Percentiles rank a stretch among this genome's conserved stretches.
Conservation (phyloP, 1,140 invertebrate genomes). For the Eulimnadia texana region DNA sequence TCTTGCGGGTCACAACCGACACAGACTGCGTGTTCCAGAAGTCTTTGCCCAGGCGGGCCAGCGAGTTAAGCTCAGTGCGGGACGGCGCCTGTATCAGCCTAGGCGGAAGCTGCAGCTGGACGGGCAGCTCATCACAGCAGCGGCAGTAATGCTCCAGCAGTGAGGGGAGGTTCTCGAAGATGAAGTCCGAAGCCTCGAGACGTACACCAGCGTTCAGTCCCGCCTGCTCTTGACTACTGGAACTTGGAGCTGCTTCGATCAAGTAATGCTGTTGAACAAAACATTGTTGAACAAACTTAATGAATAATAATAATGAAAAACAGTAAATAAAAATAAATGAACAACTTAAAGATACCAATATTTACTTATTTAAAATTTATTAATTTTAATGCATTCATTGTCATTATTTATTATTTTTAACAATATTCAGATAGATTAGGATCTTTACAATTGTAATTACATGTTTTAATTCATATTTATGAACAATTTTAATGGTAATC, state of each 20-base stretch:
- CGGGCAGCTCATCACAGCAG: slow-evolving; percentile 86
- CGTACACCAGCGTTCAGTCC: slow-evolving; percentile 47
- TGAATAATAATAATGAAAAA: too few species aligned
- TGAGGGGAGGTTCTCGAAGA: slow-evolving; percentile 77
- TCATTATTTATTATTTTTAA: too few species aligned
- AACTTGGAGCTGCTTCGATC: slow-evolving; percentile 52
- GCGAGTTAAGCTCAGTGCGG: slow-evolving; percentile 71
- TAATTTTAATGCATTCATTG: too few species aligned
- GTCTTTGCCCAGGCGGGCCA: slow-evolving; percentile 64
- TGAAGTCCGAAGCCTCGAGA: slow-evolving; percentile 82
- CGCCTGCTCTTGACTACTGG: background rate
- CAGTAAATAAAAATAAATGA: too few species aligned
- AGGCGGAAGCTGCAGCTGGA: slow-evolving; percentile 69
- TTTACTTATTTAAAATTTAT: too few species aligned
- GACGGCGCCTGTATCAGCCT: slow-evolving; percentile 70
- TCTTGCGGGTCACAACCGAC: background rate
- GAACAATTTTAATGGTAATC: too few species aligned
- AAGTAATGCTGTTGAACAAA: slow-evolving; percentile 71
- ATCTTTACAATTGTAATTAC: too few species aligned
- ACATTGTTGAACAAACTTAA: background rate
- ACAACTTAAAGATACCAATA: too few species aligned
- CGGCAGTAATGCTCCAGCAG: slow-evolving; percentile 85
- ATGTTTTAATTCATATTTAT: too few species aligned
- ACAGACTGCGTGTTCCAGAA: slow-evolving; percentile 8
- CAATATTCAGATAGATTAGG: too few species aligned